Percentiles rank a stretch among this genome's conserved stretches.
phyloP scores from a whole-genome alignment of 2,113 vertebrate species.

The Tricholaema leucomelas region DNA sequence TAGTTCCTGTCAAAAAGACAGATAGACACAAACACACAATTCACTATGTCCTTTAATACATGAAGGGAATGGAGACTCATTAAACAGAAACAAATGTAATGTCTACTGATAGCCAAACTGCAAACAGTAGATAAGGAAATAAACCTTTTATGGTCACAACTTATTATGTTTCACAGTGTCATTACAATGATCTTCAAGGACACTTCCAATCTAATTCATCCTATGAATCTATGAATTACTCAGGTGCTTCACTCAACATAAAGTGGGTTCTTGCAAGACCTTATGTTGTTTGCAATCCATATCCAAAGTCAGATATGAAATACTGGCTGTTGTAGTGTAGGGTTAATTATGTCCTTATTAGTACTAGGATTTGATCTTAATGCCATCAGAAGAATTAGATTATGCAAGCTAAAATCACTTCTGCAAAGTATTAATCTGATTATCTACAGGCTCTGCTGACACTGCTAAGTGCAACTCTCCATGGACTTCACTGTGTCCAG shows the following conservation, averaged over 20 bases:
- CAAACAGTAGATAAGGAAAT: not conserved
- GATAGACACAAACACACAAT: not conserved
- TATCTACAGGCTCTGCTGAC: not conserved
- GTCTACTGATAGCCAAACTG: not conserved
- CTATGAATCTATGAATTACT: not conserved
- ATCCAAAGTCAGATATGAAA: not conserved
- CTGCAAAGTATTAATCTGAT: not conserved
- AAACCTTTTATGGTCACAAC: not conserved
- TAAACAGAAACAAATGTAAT: not conserved
- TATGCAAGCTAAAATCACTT: not conserved
- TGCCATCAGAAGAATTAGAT: not conserved
- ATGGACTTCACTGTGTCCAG: not conserved
- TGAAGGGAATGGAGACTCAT: not conserved
- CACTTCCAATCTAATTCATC: no score
- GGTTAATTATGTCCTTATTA: not conserved
- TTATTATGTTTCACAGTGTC: not conserved
- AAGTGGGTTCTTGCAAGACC: not conserved
- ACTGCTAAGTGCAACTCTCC: not conserved
- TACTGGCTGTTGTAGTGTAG: not conserved
- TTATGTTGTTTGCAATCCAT: not conserved
- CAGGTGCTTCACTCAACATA: not conserved
- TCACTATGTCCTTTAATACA: not conserved
- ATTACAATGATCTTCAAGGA: not conserved
- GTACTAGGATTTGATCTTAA: not conserved
- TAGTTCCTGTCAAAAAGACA: conserved; percentile 82